These are phyloP conservation scores for Parnassius orleans DNA, from an alignment of 2,888 invertebrate species.

Conservation along the genomic window DNA sequence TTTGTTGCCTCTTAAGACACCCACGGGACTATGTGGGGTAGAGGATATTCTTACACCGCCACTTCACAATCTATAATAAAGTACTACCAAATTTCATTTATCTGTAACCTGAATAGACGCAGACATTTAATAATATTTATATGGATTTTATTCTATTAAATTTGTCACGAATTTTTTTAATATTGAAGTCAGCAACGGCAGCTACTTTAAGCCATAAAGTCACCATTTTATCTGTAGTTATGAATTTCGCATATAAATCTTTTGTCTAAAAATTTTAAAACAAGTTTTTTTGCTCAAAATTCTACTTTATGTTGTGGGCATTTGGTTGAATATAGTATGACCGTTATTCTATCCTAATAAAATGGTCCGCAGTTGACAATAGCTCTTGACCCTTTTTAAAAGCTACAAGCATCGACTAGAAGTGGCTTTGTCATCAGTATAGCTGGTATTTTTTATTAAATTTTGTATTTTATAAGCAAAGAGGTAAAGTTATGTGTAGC, in stretches of 20 bases:
- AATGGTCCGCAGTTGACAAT: conserved; percentile 17
- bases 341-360: conserved; percentile 7
- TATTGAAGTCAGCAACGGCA: too few species aligned
- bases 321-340: conserved; percentile 1
- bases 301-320: background rate
- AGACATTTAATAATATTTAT: too few species aligned
- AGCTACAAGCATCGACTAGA: conserved; percentile 14
- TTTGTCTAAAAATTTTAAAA: conserved; percentile 14
- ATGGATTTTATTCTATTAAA: too few species aligned
- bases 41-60: too few species aligned
- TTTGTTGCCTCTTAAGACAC: too few species aligned
- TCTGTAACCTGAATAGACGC: too few species aligned
- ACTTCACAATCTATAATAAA: too few species aligned
- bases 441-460: conserved; percentile 10
- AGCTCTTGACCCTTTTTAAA: conserved; percentile 22
- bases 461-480: conserved; percentile 5
- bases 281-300: background rate
- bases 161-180: too few species aligned
- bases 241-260: conserved; percentile 16
- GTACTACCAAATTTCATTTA: too few species aligned
- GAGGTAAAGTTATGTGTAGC: too few species aligned
- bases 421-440: conserved; percentile 15
- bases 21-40: too few species aligned
- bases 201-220: background rate
- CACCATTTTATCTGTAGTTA: conserved; percentile 4